These are phyloP conservation scores for Brachyhypopomus occidentalis DNA, from an alignment of 2,113 vertebrate species.

Conservation along the genomic window DNA sequence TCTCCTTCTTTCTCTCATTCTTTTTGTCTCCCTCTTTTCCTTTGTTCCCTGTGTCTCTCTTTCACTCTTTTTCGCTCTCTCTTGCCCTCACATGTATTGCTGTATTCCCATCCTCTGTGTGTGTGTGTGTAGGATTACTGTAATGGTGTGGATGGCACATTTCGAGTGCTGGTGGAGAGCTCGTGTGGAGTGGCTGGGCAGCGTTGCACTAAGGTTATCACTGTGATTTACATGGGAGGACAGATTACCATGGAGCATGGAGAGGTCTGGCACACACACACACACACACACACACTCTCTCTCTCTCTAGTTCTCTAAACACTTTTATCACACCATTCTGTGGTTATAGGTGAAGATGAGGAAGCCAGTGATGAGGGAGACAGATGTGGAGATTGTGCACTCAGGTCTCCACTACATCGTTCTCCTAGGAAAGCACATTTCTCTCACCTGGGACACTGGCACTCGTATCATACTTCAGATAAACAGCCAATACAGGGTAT, in stretches of 20 bases:
- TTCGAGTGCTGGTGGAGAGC: conserved; percentile 87
- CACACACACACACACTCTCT: not conserved
- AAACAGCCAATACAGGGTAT: conserved; percentile 82
- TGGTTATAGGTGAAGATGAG: conserved; percentile 82
- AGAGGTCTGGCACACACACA: conserved; percentile 71
- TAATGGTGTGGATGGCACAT: conserved; percentile 78
- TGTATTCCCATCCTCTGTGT: not conserved
- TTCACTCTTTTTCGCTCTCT: not conserved
- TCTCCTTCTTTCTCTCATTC: not conserved
- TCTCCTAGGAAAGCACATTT: conserved; percentile 82
- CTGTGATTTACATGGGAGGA: conserved; percentile 81
- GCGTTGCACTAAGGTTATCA: conserved; percentile 84
- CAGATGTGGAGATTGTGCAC: conserved; percentile 81
- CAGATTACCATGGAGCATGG: conserved; percentile 82
- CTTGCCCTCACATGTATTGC: not conserved
- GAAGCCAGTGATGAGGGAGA: conserved; percentile 75
- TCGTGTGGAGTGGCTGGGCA: conserved; percentile 83
- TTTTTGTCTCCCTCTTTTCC: not conserved
- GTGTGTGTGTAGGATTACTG: conserved; percentile 85
- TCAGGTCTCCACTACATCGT: conserved; percentile 86
- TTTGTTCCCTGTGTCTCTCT: not conserved
- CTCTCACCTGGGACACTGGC: conserved; percentile 85
- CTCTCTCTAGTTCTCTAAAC: not conserved
- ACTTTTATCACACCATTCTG: not conserved
- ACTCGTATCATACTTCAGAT: conserved; percentile 83